phyloP scores from a whole-genome alignment of 1,140 invertebrate genomes.

The Trissolcus basalis region DNA sequence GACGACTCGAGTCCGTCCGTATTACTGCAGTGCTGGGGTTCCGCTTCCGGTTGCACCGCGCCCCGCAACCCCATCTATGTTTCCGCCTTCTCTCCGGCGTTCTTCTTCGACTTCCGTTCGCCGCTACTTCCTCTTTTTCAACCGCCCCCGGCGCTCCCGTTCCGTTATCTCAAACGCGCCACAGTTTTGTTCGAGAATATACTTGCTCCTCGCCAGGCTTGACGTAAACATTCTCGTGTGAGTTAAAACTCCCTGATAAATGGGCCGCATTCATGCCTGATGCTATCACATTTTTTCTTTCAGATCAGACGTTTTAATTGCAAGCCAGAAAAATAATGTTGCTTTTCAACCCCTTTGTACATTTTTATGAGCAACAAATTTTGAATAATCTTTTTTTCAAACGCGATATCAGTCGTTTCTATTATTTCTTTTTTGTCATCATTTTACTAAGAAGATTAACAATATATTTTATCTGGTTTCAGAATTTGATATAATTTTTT shows the following conservation, averaged over 20 bases:
- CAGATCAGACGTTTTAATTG: too few relatives aligned
- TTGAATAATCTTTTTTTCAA: too few relatives aligned
- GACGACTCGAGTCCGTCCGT: conserved; percentile 55
- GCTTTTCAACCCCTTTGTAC: too few relatives aligned
- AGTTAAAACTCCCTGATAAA: conserved; percentile 1
- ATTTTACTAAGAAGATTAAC: too few relatives aligned
- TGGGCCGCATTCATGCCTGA: too few relatives aligned
- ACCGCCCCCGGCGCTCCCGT: conserved; percentile 49
- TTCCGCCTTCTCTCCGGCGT: conserved; percentile 64
- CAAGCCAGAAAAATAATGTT: too few relatives aligned
- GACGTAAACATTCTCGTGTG: conserved; percentile 16
- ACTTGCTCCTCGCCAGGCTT: not conserved
- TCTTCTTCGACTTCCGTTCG: conserved; percentile 67
- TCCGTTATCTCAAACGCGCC: conserved; percentile 37
- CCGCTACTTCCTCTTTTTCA: conserved; percentile 60
- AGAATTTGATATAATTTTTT: too few relatives aligned
- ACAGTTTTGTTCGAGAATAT: conserved; percentile 26
- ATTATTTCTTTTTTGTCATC: too few relatives aligned
- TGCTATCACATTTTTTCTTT: too few relatives aligned
- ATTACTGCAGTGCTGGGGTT: conserved; percentile 59
- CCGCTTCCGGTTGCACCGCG: conserved; percentile 61
- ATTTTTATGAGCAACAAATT: too few relatives aligned
- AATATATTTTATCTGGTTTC: too few relatives aligned
- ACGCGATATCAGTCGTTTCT: too few relatives aligned
- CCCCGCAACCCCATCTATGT: conserved; percentile 50